Conservation (phyloP, 2,113 vertebrate genomes). For the Setophaga kirtlandii region DNA sequence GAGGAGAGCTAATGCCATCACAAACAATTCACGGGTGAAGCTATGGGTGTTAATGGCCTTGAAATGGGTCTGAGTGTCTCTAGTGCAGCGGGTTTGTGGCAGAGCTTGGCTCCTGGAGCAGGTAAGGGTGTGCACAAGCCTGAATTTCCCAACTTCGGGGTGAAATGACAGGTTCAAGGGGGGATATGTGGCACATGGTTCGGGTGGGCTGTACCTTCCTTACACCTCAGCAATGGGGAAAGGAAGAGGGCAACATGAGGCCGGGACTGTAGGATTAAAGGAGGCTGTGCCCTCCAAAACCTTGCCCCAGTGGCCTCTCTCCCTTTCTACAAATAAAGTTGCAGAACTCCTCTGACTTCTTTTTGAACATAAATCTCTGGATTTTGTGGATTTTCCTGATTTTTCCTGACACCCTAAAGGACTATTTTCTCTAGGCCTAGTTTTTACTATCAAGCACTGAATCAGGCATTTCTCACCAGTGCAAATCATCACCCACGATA, state of each 20-base stretch:
- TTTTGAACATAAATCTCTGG: not conserved
- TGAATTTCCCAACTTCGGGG: not conserved
- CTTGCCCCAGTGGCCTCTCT: not conserved
- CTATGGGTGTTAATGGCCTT: accelerated
- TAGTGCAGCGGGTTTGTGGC: not conserved
- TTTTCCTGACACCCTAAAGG: not conserved
- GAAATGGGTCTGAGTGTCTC: not conserved
- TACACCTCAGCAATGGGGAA: not conserved
- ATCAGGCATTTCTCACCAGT: not conserved
- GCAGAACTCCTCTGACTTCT: not conserved
- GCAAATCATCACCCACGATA: accelerated
- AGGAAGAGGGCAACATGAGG: accelerated
- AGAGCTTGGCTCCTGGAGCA: not conserved
- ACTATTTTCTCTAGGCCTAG: not conserved
- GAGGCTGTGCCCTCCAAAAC: accelerated
- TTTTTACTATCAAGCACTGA: not conserved
- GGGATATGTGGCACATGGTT: accelerated
- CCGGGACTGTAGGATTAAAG: not conserved
- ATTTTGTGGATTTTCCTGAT: not conserved
- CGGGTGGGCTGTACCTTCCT: too few relatives aligned
- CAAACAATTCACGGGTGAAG: not conserved
- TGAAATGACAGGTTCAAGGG: not conserved
- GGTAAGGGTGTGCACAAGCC: too few relatives aligned
- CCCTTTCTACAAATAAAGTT: not conserved
- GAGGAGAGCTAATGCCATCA: not conserved